phyloP scores from a whole-genome alignment of 2,797 vertebrate species.

The Gymnoscopelus microlampas region DNA sequence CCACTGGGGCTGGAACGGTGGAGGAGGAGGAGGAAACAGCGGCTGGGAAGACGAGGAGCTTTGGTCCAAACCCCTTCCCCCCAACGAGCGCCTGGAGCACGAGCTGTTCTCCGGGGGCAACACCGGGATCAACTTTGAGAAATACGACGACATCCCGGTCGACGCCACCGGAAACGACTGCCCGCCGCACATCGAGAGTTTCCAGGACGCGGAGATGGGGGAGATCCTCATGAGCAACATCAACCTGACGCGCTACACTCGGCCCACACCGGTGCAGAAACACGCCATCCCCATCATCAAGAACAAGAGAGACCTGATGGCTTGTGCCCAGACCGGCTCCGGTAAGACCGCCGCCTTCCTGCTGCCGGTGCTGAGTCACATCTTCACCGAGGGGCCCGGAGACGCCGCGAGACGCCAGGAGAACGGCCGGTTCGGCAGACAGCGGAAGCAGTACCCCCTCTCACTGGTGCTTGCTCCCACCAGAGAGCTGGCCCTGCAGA shows the following conservation, averaged over 20 bases:
- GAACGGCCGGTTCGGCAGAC: constrained; percentile 86
- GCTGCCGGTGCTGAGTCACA: constrained; percentile 94
- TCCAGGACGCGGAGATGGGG: constrained; percentile 95
- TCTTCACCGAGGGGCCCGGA: constrained; percentile 93
- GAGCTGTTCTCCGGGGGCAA: constrained; percentile 95
- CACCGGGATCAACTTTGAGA: constrained; percentile 98
- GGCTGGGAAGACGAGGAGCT: constrained; percentile 97
- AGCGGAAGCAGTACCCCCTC: constrained; percentile 86
- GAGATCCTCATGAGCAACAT: constrained; percentile 98
- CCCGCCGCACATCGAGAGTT: constrained; percentile 95
- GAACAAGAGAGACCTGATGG: constrained; percentile 96
- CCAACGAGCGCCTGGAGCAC: constrained; percentile 91
- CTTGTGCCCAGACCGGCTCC: constrained; percentile 96
- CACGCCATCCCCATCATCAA: constrained; percentile 97
- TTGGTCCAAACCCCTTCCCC: constrained; percentile 93
- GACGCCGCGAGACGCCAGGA: constrained; percentile 82
- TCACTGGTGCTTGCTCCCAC: constrained; percentile 88
- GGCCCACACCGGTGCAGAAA: constrained; percentile 96
- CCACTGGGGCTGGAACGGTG: constrained; percentile 12
- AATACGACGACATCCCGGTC: constrained; percentile 98
- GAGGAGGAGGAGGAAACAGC: constrained; percentile 81
- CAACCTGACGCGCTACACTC: constrained; percentile 90
- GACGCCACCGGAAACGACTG: constrained; percentile 94
- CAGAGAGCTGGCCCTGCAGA: constrained; percentile 88
- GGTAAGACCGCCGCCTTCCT: constrained; percentile 97